Base-by-base conservation (phyloP, 2,797 vertebrate species). In the Chiloscyllium punctatum region DNA sequence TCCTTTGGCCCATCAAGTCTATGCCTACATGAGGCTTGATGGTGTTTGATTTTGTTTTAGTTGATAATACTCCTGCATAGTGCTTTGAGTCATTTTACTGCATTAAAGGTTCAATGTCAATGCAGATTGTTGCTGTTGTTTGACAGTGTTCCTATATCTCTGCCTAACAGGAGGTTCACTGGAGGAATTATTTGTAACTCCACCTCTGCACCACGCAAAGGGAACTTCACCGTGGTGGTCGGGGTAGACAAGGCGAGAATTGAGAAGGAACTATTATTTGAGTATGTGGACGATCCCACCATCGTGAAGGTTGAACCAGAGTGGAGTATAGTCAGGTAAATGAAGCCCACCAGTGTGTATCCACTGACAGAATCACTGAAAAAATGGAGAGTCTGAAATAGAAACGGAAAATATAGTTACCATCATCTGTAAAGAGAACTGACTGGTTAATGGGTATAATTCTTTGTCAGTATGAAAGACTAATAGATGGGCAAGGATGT, bases 261-360 rank as follows among this genome's bases (percentile, higher is more conserved):
- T 90, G 98, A 98, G 94, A 98, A 98, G 96, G 98, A 99, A 96
- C 97, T 99, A 96, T 97, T 98, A 37, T 99, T 99, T 96, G 98
- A 99, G 96, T 99, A 99, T 0, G 98, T 99, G 94, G 99, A 99
- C 94, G 99, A 99, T 96, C 99, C 99, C 88, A 99, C 98, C 87
- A 98, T 99, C 95, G 97, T 98, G 95, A 98, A 98, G 97, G 98
- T 99, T 0, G 99, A 99, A 96, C 99, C 99, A 0, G 99, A 99
- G 96, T 99, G 99, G 99, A 99, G 99, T 97, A 99, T 99, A 91
- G 98, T 98, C 97, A 99, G 99, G 99, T 99, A 97, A 69, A 96
- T 0, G 25, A 1, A 23, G 42, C 90, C 25, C 27, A 6, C 66
- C 57, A 21, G 15, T 84, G 27, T 33, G 33, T 42, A 68, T 51